Evolutionary conservation across 35 echinoderm and acorn worm genomes (phyloP).

Genomic region (Chiridota heheva): DNA sequence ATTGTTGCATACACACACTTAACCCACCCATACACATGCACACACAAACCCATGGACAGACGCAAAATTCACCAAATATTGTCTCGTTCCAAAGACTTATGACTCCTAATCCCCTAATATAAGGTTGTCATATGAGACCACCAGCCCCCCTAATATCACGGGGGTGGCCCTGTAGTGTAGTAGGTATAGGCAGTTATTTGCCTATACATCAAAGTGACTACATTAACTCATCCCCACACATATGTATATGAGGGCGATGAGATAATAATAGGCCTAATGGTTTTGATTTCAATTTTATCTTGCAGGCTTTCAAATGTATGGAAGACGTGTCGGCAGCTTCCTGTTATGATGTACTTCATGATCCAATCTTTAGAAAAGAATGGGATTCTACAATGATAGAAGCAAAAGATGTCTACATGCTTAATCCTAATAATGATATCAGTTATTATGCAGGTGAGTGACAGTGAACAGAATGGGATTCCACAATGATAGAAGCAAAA

Average conservation of each 20-base stretch:
- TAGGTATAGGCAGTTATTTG: too few species aligned
- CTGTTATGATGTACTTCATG: conserved; percentile 89
- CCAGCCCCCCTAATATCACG: too few species aligned
- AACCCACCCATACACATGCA: too few species aligned
- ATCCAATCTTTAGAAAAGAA: conserved; percentile 63
- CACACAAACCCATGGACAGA: too few species aligned
- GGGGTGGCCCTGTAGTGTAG: too few species aligned
- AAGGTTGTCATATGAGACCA: too few species aligned
- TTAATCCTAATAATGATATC: conserved; percentile 92
- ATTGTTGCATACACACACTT: too few species aligned
- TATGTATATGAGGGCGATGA: not conserved
- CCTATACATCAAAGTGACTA: too few species aligned
- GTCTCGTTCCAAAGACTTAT: too few species aligned
- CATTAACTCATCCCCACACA: too few species aligned
- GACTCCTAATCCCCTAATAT: too few species aligned
- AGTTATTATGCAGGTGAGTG: conserved; percentile 92
- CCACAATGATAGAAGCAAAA: conserved; percentile 81
- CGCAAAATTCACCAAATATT: too few species aligned
- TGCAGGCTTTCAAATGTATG: conserved; percentile 66
- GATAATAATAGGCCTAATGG: not conserved
- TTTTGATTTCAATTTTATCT: conserved; percentile 1
- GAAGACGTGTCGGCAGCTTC: conserved; percentile 67
- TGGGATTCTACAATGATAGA: conserved; percentile 91
- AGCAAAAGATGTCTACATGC: conserved; percentile 81
- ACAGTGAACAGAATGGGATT: conserved; percentile 77